phyloP scores from a whole-genome alignment of 2,888 invertebrate genomes.

The Spisula subtruncata region DNA sequence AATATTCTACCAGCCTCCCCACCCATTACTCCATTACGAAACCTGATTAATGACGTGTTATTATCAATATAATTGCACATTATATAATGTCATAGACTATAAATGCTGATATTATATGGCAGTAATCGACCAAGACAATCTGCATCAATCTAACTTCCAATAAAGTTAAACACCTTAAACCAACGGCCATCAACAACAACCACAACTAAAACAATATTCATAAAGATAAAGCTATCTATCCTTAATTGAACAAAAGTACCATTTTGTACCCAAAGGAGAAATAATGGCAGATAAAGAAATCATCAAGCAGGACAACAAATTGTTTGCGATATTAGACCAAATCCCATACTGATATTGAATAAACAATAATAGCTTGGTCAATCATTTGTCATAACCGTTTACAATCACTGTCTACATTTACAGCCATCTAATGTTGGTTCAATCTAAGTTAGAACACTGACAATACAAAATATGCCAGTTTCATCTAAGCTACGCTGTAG shows the following conservation, averaged over 20 bases:
- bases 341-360: constrained; percentile 3
- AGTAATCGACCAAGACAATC: too few relatives aligned
- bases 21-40: too few relatives aligned
- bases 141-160: too few relatives aligned
- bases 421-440: neutral
- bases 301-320: neutral
- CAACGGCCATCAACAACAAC: too few relatives aligned
- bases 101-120: too few relatives aligned
- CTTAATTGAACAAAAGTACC: neutral
- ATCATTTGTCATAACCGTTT: neutral
- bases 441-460: neutral
- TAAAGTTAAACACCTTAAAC: too few relatives aligned
- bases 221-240: constrained; percentile 5
- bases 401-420: constrained; percentile 6
- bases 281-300: neutral
- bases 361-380: neutral
- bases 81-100: too few relatives aligned
- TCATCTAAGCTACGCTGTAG: too few relatives aligned
- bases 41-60: too few relatives aligned
- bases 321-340: neutral
- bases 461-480: too few relatives aligned
- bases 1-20: too few relatives aligned
- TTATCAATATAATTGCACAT: too few relatives aligned
- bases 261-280: neutral
- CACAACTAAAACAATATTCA: neutral